These are phyloP conservation scores for Leucophenga montana DNA, from an alignment of 2,888 invertebrate genomes.

Conservation along the genomic window DNA sequence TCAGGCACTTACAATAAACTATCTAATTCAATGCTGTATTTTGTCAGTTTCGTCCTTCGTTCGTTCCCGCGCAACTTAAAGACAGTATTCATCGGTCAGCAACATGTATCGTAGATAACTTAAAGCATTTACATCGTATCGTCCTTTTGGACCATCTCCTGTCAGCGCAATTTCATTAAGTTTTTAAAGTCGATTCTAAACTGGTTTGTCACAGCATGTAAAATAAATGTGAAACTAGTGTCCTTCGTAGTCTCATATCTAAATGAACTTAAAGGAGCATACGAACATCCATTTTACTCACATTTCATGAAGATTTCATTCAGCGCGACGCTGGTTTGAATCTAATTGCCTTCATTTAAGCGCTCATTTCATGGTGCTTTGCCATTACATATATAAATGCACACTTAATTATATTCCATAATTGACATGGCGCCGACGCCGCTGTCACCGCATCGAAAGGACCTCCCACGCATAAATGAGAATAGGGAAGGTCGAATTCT, in stretches of 20 bases:
- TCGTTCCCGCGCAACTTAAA: not conserved
- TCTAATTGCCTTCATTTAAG: not conserved
- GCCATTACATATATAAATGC: conserved; percentile 8
- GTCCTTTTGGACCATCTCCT: conserved; percentile 14
- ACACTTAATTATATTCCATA: conserved; percentile 60
- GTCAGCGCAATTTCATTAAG: no score
- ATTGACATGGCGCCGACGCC: conserved; percentile 47
- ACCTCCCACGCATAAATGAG: not conserved
- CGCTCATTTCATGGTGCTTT: conserved; percentile 20
- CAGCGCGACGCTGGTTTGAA: not conserved
- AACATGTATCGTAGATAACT: conserved; percentile 33
- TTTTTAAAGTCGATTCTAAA: conserved; percentile 51
- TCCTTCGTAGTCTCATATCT: conserved; percentile 11
- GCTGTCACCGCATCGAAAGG: conserved; percentile 40
- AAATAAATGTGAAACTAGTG: conserved; percentile 21
- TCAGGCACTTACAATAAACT: conserved; percentile 28
- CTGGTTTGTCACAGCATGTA: conserved; percentile 40
- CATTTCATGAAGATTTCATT: no score
- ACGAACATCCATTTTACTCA: no score
- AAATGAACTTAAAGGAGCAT: no score
- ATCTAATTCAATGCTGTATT: conserved; percentile 34
- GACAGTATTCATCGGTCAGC: not conserved
- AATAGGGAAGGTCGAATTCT: not conserved
- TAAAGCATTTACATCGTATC: conserved; percentile 53
- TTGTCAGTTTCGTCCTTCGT: not conserved